phyloP scores from a whole-genome alignment of 2,888 invertebrate genomes.

The Pammene fasciana region DNA sequence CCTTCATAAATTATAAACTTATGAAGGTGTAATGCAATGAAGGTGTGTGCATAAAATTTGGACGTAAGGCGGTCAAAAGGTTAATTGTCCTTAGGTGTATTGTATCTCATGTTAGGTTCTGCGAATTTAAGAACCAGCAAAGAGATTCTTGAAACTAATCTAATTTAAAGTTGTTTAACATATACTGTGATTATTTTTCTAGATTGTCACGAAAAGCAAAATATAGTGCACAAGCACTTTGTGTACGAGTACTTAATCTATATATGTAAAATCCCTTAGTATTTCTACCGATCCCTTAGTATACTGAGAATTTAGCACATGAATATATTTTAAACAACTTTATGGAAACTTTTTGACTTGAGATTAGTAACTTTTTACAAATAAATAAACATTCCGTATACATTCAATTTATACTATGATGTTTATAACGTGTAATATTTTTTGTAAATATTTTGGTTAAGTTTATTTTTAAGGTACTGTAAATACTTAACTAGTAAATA shows the following conservation, averaged over 20 bases:
- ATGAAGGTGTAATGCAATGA: too few relatives aligned
- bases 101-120: slow-evolving; percentile 18
- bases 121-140: neutral
- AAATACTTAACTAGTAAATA: slow-evolving; percentile 4
- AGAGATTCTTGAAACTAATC: slow-evolving; percentile 11
- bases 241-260: too few relatives aligned
- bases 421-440: neutral
- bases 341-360: neutral
- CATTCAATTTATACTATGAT: slow-evolving; percentile 14
- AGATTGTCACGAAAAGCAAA: neutral
- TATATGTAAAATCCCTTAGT: too few relatives aligned
- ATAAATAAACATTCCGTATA: slow-evolving; percentile 16
- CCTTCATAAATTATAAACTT: too few relatives aligned
- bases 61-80: too few relatives aligned
- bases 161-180: neutral
- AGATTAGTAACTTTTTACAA: neutral
- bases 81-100: neutral
- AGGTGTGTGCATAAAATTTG: too few relatives aligned
- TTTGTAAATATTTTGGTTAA: slow-evolving; percentile 15
- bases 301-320: neutral
- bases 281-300: neutral
- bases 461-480: slow-evolving; percentile 7
- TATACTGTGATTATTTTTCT: neutral
- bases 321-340: neutral
- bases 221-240: too few relatives aligned